Percentiles rank a stretch among this genome's conserved stretches.
Conservation (phyloP, 1,140 invertebrate species). For the Pararge aegeria region DNA sequence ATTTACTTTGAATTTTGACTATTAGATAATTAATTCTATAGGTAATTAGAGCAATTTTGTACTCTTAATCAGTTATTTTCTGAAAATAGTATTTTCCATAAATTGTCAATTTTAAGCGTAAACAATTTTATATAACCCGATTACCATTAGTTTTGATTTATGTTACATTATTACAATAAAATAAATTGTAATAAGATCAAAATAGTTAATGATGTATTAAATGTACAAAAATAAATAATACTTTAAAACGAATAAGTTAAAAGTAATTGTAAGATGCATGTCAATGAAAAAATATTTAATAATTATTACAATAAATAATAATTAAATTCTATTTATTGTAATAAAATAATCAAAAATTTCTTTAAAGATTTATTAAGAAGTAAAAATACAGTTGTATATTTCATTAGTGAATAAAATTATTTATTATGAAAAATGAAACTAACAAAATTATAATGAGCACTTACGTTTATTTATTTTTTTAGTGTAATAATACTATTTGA, state of each 20-base stretch:
- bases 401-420: neutral
- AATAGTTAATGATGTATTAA: slow-evolving; percentile 3
- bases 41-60: no score
- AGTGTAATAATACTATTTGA: neutral
- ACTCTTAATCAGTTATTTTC: no score
- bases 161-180: neutral
- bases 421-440: slow-evolving; percentile 5
- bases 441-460: slow-evolving; percentile 3
- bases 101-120: no score
- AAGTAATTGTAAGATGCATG: neutral
- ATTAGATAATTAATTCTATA: no score
- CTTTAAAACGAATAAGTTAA: neutral
- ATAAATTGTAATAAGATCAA: neutral
- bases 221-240: neutral
- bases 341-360: slow-evolving; percentile 1
- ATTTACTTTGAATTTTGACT: no score
- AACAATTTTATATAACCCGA: no score
- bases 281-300: neutral
- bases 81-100: no score
- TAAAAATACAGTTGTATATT: neutral
- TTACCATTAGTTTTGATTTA: no score
- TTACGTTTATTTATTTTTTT: neutral
- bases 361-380: neutral
- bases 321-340: slow-evolving; percentile 3
- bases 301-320: neutral